Percentiles rank a stretch among this genome's conserved stretches.
Evolutionary conservation across 1,140 invertebrate genomes (phyloP).

Genomic region (Ganaspis sp.): DNA sequence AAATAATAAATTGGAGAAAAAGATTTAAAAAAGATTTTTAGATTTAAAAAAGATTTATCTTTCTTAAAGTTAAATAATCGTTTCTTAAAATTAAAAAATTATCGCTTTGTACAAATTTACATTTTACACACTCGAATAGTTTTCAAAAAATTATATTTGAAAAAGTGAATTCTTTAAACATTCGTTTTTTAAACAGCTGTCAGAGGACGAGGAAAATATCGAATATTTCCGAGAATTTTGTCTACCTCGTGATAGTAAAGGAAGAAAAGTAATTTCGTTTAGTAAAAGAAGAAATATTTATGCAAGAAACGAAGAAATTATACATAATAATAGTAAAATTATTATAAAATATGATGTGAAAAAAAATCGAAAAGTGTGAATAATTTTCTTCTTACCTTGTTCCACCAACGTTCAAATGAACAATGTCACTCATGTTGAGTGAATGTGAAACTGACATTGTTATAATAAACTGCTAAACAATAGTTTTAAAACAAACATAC

Average conservation of each 20-base stretch:
- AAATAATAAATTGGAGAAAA: no score
- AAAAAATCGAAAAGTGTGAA: background rate
- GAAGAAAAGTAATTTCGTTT: background rate
- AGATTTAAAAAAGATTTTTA: no score
- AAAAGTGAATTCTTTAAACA: no score
- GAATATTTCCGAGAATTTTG: background rate
- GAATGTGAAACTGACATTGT: constrained; percentile 60
- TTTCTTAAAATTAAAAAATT: no score
- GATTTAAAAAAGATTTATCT: no score
- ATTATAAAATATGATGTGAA: background rate
- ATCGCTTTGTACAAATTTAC: no score
- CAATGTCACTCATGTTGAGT: constrained; percentile 80
- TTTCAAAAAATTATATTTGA: no score
- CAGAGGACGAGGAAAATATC: background rate
- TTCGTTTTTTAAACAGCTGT: background rate
- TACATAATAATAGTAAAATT: background rate
- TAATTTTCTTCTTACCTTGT: constrained; percentile 78
- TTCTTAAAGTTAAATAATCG: no score
- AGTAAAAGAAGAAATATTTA: no score
- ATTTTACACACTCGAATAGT: no score
- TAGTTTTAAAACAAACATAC: background rate
- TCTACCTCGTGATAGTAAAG: no score
- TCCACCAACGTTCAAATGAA: constrained; percentile 89
- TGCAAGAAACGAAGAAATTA: background rate
- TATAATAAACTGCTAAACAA: background rate